Base-by-base conservation (phyloP, 2,797 vertebrate species). In the Gila robusta region DNA sequence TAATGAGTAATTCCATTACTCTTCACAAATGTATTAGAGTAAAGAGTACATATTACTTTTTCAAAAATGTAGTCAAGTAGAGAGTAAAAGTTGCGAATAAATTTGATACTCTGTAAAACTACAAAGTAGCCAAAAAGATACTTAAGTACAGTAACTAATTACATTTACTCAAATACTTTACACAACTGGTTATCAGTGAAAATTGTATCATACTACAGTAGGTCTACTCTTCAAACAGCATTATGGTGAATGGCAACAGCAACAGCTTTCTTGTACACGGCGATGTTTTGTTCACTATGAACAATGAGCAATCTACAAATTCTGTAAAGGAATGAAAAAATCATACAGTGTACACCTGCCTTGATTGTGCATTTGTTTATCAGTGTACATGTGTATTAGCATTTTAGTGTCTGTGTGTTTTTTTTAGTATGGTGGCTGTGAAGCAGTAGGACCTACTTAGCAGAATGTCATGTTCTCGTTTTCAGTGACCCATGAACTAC, bases 391-490 rank as follows among this genome's bases (percentile, higher is more conserved):
- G 2, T 32, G 32, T 32, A 32, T 32, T 32, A 76, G 62, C 70
- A 80, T 80, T 64, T 76, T 41, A 47, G n/a, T 59, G 35, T 82
- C 28, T 72, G 41, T 81, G 80, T 41, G 44, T 56, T 54, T 76
- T 12, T 62, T 32, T 77, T 85, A 89, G 32, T 41, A 69, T 37
- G 49, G 32, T 47, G 76, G 73, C 70, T 83, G 35, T 32, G 17
- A 74, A 71, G 56, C 56, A 69, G 71, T 37, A 11, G n/a, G 59
- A 85, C 74, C 81, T 66, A 79, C 52, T 81, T 73, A 83, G 41
- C 41, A 7, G 8, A 84, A 39, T 83, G 35, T 79, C 78, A 82
- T 88, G 77, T 84, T 86, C 44, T 54, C 8, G 16, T 79, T 72
- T 73, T 86, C 78, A 81, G 23, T 35, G 64, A 85, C 62, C 83